Conservation (phyloP, 2,113 vertebrate species). For the Empidonax traillii region DNA sequence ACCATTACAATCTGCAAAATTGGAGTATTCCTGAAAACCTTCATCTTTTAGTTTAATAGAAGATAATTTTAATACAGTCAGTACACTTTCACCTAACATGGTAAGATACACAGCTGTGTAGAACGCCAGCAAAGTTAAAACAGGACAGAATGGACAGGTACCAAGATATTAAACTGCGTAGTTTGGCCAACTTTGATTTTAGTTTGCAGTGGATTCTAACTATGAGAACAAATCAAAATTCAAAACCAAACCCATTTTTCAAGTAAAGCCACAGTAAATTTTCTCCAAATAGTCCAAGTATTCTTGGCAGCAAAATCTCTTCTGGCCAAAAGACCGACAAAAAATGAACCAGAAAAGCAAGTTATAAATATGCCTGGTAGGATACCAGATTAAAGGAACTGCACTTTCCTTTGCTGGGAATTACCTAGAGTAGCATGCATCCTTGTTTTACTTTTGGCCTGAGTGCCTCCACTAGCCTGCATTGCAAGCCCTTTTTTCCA, state of each 20-base stretch:
- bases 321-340: constrained; percentile 46
- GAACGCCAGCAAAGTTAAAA: neutral
- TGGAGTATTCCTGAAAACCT: neutral
- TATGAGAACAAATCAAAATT: constrained; percentile 19
- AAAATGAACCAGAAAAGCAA: constrained; percentile 47
- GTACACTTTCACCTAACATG: neutral
- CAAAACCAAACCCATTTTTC: constrained; percentile 64
- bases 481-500: constrained; percentile 32
- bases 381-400: constrained; percentile 39
- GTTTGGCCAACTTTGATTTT: neutral
- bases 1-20: neutral
- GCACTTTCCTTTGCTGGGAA: neutral
- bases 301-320: constrained; percentile 62
- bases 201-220: neutral
- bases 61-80: neutral
- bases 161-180: constrained; percentile 1
- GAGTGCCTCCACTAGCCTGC: constrained; percentile 48
- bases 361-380: constrained; percentile 45
- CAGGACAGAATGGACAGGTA: neutral
- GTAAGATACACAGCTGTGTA: neutral
- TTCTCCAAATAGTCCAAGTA: constrained; percentile 53
- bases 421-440: neutral
- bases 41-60: neutral
- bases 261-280: constrained; percentile 53
- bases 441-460: neutral